Conservation (phyloP, 2,888 invertebrate genomes). For the Onchidella celtica region DNA sequence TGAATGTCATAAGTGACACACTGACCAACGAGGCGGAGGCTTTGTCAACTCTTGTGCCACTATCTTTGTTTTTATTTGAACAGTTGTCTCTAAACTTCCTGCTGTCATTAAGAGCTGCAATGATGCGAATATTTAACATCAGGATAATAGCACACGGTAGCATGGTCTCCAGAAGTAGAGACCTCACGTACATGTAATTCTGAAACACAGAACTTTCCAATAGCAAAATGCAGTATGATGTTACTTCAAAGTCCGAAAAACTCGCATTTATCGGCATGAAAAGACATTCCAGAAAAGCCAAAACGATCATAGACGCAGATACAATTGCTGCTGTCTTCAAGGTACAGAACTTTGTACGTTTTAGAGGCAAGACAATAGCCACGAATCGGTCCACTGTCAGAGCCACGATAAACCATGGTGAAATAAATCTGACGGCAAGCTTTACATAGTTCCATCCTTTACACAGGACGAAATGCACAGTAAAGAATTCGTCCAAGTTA, state of each 20-base stretch:
- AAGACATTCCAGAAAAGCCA: background rate
- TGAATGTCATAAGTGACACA: slow-evolving; percentile 3
- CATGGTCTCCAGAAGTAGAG: background rate
- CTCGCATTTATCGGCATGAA: too few relatives aligned
- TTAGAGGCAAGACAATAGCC: background rate
- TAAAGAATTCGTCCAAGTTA: background rate
- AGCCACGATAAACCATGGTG: background rate
- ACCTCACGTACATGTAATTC: background rate
- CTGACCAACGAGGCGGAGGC: background rate
- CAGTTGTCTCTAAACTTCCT: background rate
- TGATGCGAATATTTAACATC: background rate
- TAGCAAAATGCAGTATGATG: too few relatives aligned
- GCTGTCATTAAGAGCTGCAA: background rate
- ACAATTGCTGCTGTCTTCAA: background rate
- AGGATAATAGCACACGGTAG: slow-evolving; percentile 1
- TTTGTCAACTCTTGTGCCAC: background rate
- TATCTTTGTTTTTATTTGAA: background rate
- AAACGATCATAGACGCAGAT: too few relatives aligned
- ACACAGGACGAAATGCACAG: background rate
- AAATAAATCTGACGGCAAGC: background rate
- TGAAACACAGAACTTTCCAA: background rate
- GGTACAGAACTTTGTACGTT: background rate
- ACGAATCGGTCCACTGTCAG: slow-evolving; percentile 6
- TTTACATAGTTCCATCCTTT: background rate
- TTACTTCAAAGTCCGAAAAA: too few relatives aligned